A percentile compares a stretch with the other conserved stretches of the same genome.
Evolutionary conservation across 2,888 invertebrate species (phyloP).

Genomic region (Rotaria magnacalcarata): DNA sequence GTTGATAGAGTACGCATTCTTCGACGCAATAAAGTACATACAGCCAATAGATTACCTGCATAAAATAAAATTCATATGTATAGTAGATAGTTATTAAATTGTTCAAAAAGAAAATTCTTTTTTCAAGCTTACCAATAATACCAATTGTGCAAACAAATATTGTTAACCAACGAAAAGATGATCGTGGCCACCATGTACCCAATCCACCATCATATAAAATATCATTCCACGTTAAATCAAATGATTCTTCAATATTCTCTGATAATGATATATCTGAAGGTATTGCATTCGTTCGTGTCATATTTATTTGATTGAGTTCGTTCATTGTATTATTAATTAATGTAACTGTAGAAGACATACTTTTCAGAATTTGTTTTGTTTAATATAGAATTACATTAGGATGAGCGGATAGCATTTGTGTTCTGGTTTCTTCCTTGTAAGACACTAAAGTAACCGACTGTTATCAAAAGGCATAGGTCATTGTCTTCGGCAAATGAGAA

Average conservation of each 20-base stretch:
- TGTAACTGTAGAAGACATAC: no score
- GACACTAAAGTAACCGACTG: not conserved
- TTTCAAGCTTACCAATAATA: not conserved
- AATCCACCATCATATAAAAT: conserved; percentile 19
- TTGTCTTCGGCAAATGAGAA: not conserved
- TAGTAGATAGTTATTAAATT: no score
- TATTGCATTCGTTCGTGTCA: not conserved
- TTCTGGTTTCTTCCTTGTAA: no score
- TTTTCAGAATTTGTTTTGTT: not conserved
- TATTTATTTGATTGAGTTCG: not conserved
- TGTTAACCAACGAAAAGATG: conserved; percentile 3
- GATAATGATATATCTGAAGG: not conserved
- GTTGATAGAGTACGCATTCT: conserved; percentile 55
- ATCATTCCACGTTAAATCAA: conserved; percentile 21
- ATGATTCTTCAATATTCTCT: not conserved
- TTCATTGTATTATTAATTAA: not conserved
- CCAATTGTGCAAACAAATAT: not conserved
- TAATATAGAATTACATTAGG: not conserved
- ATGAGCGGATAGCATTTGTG: not conserved
- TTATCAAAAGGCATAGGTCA: not conserved
- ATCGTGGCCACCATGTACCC: not conserved
- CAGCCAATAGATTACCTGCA: conserved; percentile 54
- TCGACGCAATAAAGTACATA: conserved; percentile 54
- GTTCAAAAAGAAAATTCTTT: no score
- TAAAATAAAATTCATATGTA: not conserved